Evolutionary conservation across 2,113 vertebrate genomes (phyloP).

Genomic region (Bufo gargarizans): DNA sequence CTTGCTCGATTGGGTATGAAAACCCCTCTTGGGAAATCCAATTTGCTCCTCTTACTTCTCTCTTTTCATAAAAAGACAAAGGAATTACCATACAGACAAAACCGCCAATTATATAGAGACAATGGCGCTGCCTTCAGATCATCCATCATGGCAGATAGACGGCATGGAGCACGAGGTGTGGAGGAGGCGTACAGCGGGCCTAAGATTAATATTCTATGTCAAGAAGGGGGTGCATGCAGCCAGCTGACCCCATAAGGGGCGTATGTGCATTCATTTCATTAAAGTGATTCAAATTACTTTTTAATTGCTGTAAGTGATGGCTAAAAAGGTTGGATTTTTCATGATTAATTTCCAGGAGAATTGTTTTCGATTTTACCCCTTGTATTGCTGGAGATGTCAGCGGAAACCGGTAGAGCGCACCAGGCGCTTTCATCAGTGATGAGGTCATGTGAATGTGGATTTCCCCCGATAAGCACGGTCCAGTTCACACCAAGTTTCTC

Average conservation of each 20-base stretch:
- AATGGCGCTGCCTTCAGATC: constrained; percentile 17
- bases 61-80: constrained; percentile 34
- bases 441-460: too few relatives aligned
- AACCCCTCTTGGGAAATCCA: constrained; percentile 32
- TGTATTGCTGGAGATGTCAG: neutral
- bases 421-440: too few relatives aligned
- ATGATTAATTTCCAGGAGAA: neutral
- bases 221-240: neutral
- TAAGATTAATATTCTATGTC: neutral
- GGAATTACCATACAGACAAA: constrained; percentile 44
- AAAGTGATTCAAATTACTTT: constrained; percentile 5
- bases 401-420: too few relatives aligned
- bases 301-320: neutral
- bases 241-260: neutral
- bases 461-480: too few relatives aligned
- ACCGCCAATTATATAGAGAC: constrained; percentile 47
- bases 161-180: neutral
- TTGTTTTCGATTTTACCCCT: neutral
- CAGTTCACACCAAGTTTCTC: too few relatives aligned
- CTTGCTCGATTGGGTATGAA: neutral
- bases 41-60: constrained; percentile 13
- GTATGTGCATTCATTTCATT: neutral
- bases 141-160: constrained; percentile 33
- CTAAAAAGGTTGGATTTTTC: neutral
- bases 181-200: neutral